Evolutionary conservation across 2,113 vertebrate species (phyloP), one percentile per base, ranked within the genome.

Genomic region (Charadrius vociferus): DNA sequence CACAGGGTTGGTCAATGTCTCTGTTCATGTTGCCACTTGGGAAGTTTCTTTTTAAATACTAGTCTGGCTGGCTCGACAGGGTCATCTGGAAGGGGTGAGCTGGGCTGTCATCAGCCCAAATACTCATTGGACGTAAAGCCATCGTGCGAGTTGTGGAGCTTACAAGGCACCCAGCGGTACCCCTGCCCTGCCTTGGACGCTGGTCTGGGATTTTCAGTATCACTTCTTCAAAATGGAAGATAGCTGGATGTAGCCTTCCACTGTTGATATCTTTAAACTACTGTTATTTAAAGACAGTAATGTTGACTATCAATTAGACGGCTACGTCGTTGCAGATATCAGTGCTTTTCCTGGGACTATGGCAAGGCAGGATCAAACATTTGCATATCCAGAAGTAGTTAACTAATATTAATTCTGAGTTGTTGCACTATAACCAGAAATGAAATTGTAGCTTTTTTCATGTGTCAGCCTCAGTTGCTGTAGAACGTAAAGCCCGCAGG

Each of bases 61-160:
- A 79, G 96, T 95, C 88, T 97, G 97, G 47, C 93, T 97, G 92
- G 88, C 96, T 96, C 96, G 95, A 52, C 96, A 97, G 45, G 95
- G 86, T 79, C 96, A 93, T 70, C 95, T 97, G 93, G 98, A 98
- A 86, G 94, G 96, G 86, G 65, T 97, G 92, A 98, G 95, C 45
- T 98, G 98, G 85, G 94, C 97, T 65, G 81, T 97, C 65, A 98
- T 98, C 97, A 95, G 94, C 92, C 98, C 98, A 49, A 95, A 56
- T 14, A 43, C 71, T 49, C 55, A 2, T 20, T 98, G 98, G 98
- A 98, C 98, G 97, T 97, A 87, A 52, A 97, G 88, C 37, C 50
- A 7, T 81, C 92, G 59, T 12, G 18, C 61, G 49, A 56, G 27
- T 73, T 58, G 36, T 52, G 77, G 10, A 62, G 9, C 24, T 68